These are phyloP conservation scores for Desmodus rotundus DNA, from an alignment of 2,113 vertebrate species.

Conservation along the genomic window DNA sequence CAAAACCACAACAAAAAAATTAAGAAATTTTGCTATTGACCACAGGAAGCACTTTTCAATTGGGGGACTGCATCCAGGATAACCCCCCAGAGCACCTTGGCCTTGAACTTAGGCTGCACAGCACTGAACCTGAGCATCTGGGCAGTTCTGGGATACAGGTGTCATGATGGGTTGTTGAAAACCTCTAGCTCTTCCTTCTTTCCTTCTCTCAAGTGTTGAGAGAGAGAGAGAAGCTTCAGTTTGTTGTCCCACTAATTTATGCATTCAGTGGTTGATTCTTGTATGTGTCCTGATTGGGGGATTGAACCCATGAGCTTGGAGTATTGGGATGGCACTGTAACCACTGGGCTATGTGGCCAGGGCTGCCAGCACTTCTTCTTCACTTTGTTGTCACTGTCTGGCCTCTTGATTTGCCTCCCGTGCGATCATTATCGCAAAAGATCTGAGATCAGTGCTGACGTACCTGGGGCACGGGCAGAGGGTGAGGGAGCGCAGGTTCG, in stretches of 20 bases:
- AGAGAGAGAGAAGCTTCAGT: no score
- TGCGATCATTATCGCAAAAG: background rate
- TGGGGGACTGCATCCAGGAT: background rate
- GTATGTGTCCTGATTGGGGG: no score
- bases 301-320: no score
- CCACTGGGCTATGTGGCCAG: no score
- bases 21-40: background rate
- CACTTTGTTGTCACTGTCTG: background rate
- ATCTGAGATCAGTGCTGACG: background rate
- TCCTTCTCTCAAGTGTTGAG: no score
- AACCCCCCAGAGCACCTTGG: background rate
- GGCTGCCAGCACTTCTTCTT: background rate
- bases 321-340: no score
- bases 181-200: no score
- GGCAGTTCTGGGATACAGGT: no score
- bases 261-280: no score
- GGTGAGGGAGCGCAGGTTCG: background rate
- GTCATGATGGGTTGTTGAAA: fast-evolving
- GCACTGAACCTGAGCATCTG: background rate
- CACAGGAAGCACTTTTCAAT: background rate
- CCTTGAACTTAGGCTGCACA: background rate
- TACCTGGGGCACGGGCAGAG: background rate
- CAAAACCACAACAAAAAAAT: background rate
- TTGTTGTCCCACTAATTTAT: no score
- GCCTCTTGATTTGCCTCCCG: background rate